Percentiles rank a stretch among this genome's conserved stretches.
Conservation (phyloP, 1,140 invertebrate species). For the Orussus abietinus region DNA sequence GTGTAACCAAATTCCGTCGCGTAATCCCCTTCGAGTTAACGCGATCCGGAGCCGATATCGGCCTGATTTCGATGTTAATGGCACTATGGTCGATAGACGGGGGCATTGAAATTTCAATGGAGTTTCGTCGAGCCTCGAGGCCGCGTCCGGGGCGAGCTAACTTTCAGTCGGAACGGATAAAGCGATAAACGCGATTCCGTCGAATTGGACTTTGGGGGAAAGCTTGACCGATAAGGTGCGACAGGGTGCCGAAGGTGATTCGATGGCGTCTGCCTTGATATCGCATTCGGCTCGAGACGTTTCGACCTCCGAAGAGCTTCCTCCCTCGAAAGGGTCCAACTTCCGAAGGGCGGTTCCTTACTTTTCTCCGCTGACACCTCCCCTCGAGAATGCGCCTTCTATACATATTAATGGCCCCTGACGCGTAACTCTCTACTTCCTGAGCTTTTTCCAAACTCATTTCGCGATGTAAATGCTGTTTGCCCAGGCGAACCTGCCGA, state of each 20-base stretch:
- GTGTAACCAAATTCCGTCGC: too few relatives aligned
- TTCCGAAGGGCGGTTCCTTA: too few relatives aligned
- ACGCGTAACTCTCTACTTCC: conserved; percentile 27
- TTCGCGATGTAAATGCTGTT: conserved; percentile 48
- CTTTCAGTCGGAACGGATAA: too few relatives aligned
- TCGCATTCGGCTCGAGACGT: conserved; percentile 28
- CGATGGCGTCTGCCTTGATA: conserved; percentile 26
- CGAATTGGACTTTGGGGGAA: conserved; percentile 43
- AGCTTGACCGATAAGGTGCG: conserved; percentile 46
- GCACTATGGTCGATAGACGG: too few relatives aligned
- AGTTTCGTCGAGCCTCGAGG: too few relatives aligned
- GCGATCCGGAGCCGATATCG: too few relatives aligned
- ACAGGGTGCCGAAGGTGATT: conserved; percentile 28
- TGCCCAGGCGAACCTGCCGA: conserved; percentile 17
- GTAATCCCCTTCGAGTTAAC: too few relatives aligned
- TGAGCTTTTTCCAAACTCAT: conserved; percentile 41
- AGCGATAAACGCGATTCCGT: conserved; percentile 43
- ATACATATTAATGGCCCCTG: conserved; percentile 29
- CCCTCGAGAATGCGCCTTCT: conserved; percentile 1
- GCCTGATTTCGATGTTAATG: too few relatives aligned
- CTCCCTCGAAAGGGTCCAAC: too few relatives aligned
- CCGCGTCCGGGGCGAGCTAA: too few relatives aligned
- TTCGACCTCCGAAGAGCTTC: conserved; percentile 23
- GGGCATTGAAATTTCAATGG: too few relatives aligned
- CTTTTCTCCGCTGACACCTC: conserved; percentile 7